Base-by-base conservation (phyloP, 2,113 vertebrate species). In the Petromus typicus region DNA sequence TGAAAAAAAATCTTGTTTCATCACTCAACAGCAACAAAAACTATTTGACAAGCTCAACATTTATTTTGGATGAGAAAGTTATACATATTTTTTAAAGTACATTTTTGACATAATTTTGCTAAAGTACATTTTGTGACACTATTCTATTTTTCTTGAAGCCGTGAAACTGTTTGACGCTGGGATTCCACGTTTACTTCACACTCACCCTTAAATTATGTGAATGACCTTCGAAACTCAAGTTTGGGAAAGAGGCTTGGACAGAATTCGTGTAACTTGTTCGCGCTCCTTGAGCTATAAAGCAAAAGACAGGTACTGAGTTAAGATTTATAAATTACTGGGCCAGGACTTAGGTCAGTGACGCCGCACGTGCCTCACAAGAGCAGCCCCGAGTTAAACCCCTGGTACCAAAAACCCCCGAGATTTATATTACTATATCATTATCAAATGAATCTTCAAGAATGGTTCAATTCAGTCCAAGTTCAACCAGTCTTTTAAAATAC, bases 171-270 rank as follows among this genome's bases (percentile, higher is more conserved):
- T 94, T 95, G 92, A 96, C 8, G 88, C 93, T 91, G 64, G n/a
- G 22, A 97, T 71, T 83, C 37, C 27, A 51, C 0, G 86, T 67
- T 90, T 89, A 82, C 69, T 97, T 48, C 69, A 85, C 90, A 98
- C 98, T 99, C 98, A 99, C 98, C 98, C 81, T 95, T 86, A 97
- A 90, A 75, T 22, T 95, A 91, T 76, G 97, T 51, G 90, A 91
- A 93, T 97, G 95, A 25, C 98, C 98, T 96, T 95, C 97, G 80
- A 98, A 61, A 90, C 14, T 97, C 94, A 98, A 83, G 89, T 97
- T 97, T 88, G 98, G 90, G 30, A 98, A 84, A 92, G 98, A 97
- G 45, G 95, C 96, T 71, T 98, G 98, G 86, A 71, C 90, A 85
- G 92, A 96, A 96, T 97, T 98, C 71, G 95, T 23, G 92, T 98